Conservation (phyloP, 2,113 vertebrate species). For the Platycercus adscitus region DNA sequence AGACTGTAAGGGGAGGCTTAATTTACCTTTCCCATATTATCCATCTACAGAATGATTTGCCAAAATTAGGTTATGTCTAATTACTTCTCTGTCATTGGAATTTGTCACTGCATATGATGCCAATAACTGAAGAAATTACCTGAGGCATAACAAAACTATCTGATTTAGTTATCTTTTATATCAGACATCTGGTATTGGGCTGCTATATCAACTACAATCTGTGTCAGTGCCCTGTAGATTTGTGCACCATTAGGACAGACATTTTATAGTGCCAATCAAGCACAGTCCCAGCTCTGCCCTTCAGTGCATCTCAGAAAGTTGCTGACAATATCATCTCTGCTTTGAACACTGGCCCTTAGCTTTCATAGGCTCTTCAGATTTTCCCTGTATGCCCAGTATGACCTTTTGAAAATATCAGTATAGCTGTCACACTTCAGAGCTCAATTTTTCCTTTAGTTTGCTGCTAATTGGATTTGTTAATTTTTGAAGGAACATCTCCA, state of each 20-base stretch:
- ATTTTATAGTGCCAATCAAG: background rate
- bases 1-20: background rate
- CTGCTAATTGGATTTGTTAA: background rate
- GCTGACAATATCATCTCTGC: background rate
- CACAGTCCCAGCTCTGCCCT: background rate
- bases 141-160: background rate
- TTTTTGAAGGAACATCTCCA: background rate
- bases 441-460: background rate
- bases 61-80: background rate
- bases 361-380: background rate
- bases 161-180: background rate
- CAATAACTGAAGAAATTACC: background rate
- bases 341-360: background rate
- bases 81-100: background rate
- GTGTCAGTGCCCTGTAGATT: background rate
- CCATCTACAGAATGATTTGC: background rate
- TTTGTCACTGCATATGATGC: background rate
- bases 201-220: background rate
- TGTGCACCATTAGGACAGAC: background rate
- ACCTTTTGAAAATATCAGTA: background rate
- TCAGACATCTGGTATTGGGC: background rate
- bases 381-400: background rate
- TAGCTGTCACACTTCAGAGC: background rate
- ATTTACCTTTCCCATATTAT: background rate
- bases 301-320: background rate